These are phyloP conservation scores for Crematogaster levior DNA, from an alignment of 2,888 invertebrate species.

Conservation along the genomic window DNA sequence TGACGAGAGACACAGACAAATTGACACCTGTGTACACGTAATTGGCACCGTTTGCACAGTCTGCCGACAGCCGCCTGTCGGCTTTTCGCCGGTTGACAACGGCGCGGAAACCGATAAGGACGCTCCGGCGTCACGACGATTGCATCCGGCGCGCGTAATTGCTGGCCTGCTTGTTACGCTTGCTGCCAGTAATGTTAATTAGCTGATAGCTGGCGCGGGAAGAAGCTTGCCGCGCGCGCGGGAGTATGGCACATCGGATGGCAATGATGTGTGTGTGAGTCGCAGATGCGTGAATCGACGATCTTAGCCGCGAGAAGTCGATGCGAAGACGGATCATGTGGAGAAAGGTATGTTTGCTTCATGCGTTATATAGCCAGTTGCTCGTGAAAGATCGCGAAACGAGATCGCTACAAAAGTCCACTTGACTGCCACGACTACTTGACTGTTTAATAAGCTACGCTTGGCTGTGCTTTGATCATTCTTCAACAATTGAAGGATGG, in stretches of 20 bases:
- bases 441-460: background rate
- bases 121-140: slow-evolving; percentile 49
- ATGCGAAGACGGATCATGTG: slow-evolving; percentile 58
- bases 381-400: background rate
- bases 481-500: background rate
- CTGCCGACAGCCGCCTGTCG: slow-evolving; percentile 68
- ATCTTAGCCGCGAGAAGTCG: slow-evolving; percentile 44
- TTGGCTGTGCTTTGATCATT: background rate
- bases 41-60: slow-evolving; percentile 83
- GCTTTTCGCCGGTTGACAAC: slow-evolving; percentile 72
- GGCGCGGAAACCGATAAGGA: slow-evolving; percentile 60
- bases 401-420: background rate
- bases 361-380: background rate
- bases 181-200: slow-evolving; percentile 78
- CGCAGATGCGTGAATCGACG: slow-evolving; percentile 14
- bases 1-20: slow-evolving; percentile 62
- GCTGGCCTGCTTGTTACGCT: slow-evolving; percentile 57
- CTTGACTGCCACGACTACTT: background rate
- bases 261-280: slow-evolving; percentile 35
- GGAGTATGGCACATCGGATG: slow-evolving; percentile 6
- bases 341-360: slow-evolving; percentile 60
- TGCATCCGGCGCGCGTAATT: slow-evolving; percentile 58
- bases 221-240: slow-evolving; percentile 48
- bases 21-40: slow-evolving; percentile 83
- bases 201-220: slow-evolving; percentile 69